Evolutionary conservation across 2,797 vertebrate genomes (phyloP).

Genomic region (Myotis vivesi): DNA sequence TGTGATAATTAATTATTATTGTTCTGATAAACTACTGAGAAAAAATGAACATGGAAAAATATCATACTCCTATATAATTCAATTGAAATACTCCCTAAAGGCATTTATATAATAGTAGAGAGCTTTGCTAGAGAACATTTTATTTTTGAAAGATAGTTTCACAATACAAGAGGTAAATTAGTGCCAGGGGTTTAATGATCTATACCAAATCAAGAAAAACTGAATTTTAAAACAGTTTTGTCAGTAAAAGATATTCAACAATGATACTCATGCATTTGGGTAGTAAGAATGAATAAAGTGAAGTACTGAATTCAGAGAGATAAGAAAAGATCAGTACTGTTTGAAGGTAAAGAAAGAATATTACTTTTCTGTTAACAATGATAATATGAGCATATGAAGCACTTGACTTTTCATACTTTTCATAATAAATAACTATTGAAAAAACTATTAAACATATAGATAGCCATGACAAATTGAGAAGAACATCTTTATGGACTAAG

Average conservation of each 20-base stretch:
- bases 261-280: neutral
- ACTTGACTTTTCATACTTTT: neutral
- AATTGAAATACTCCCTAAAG: neutral
- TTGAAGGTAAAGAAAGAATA: neutral
- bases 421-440: neutral
- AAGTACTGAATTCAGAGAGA: neutral
- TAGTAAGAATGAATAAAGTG: neutral
- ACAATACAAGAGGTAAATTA: neutral
- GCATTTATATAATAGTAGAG: neutral
- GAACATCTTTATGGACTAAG: neutral
- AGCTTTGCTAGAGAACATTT: neutral
- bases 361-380: neutral
- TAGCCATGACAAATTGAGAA: neutral
- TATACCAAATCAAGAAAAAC: neutral
- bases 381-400: neutral
- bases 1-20: neutral
- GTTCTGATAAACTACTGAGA: neutral
- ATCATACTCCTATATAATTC: neutral
- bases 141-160: neutral
- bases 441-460: neutral
- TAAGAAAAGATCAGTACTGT: neutral
- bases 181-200: neutral
- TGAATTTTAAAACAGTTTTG: neutral
- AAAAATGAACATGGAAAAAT: neutral
- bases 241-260: neutral